Evolutionary conservation across 2,113 vertebrate species (phyloP), one percentile per base, ranked within the genome.

Genomic region (Tetrao urogallus): DNA sequence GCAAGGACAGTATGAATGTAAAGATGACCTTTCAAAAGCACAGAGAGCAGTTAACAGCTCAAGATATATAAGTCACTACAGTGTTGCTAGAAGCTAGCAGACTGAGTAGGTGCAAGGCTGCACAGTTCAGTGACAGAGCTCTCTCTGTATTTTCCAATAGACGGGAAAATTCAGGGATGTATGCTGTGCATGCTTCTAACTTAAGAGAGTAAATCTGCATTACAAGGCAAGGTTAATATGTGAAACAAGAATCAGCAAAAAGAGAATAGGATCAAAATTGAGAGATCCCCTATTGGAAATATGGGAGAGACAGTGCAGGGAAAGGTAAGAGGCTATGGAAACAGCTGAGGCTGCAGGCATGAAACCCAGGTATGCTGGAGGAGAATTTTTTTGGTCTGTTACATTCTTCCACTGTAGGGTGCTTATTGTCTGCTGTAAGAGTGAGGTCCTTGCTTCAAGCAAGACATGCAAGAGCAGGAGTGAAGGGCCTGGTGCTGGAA

Each of bases 131-230:
- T 20, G 67, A 65, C 3, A 71, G 77, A 69, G 50, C 34, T 71
- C 52, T 40, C 0, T 4, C 20, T 1, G 1, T 30, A 13, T 36
- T 16, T 43, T 70, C 27, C 73, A 48, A 0, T 17, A 21, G 11
- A 18, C 0, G 42, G 10, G 18, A 20, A 77, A 86, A 86, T 30
- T 52, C 7, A 57, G 54, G 12, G 18, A 71, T 18, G 45, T 43
- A 34, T 60, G 30, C 42, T 42, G 34, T 38, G 34, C 16, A 10
- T 32, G 56, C 56, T 52, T 81, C 67, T 32, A 63, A 66, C 19
- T 7, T 30, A 40, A 15, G 15, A 36, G 28, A 57, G 47, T 82
- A 64, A 57, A 14, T n/a, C 63, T 73, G 11, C 52, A 24, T 47
- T 71, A 76, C 25, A 42, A 71, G 21, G 38, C 10, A 73, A 80